Evolutionary conservation across 1,140 invertebrate genomes (phyloP), one percentile per base, ranked within the genome.

Genomic region (Melitaea cinxia): DNA sequence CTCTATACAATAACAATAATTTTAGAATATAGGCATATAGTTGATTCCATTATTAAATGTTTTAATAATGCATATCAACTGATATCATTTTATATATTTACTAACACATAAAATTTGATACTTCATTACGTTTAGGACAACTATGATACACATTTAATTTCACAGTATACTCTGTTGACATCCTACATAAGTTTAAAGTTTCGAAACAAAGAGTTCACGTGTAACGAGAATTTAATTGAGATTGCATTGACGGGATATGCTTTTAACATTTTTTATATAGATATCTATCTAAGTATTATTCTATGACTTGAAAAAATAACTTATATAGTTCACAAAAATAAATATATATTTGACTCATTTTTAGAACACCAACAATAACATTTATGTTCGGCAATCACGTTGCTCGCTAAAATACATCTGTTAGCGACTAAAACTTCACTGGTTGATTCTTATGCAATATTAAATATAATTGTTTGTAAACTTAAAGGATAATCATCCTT

Each of bases 241-340:
- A 55, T 55, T 55, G 37, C 45, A 50, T 60, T 60, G 28, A 56
- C 10, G 14, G 53, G 39, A 56, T 64, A 64, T 64, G 61, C 42
- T 56, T 47, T 14, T 35, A 35, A 63, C 12, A 47, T 55, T 64
- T 64, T 28, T 49, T 37, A 42, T 21, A 64, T 42, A n/a, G n/a
- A n/a, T n/a, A 30, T 54, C 66, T 68, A 68, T 64, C 66, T 68
- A 68, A 47, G 21, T 56, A 52, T 47, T 61, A 58, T 39, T n/a
- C 63, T 65, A 68, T 54, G 60, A 68, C 54, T 68, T 59, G 55
- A 58, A 68, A 68, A 58, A 68, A 63, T 68, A 68, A 64, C 61
- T 64, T 64, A 64, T 56, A 56, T 64, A 50, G 39, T 59, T 59
- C 63, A 68, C 49, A 68, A 68, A 68, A 68, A 68, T 68, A 68